Evolutionary conservation across 1,140 invertebrate species (phyloP), one percentile per base, ranked within the genome.

Genomic region (Stegodyphus dumicola): DNA sequence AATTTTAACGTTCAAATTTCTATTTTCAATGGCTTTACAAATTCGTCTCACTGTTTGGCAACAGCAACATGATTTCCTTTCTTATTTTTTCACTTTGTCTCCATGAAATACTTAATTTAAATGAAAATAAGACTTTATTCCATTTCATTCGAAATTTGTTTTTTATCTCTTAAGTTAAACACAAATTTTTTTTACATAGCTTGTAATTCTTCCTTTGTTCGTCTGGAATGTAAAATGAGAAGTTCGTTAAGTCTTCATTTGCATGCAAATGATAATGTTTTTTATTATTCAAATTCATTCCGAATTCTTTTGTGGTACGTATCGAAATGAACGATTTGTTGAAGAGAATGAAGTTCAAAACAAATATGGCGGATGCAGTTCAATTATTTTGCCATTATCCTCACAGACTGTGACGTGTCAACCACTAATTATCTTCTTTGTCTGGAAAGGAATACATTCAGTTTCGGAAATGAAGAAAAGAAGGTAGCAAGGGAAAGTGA

Each of bases 241-340:
- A 18, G 71, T 33, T 75, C 75, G 71, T 75, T 75, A 83, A 75
- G 48, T 66, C 80, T 48, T 83, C 80, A 83, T 83, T 75, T 83
- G 80, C 75, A 83, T 83, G 80, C 71, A 83, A 83, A 83, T 83
- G 70, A 75, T 75, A 10, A 10, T 75, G 48, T 83, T 66, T 75
- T 74, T 83, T 49, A 64, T 66, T 52, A 56, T 83, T 48, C 65
- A 49, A 69, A 81, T 73, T 73, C 78, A 73, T 73, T 81, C 52
- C 54, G 52, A 71, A 71, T 81, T 81, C 78, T 73, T 81, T 81
- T 81, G 66, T 81, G 64, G 17, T 17, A 10, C 33, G 75, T 49
- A 69, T 67, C 53, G 56, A 49, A 78, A 18, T 69, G 67, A 78
- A 67, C 10, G 65, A 18, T 53, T 11, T 18, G n/a, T 49, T 67